Conservation (phyloP, 2,888 invertebrate species). For the Cremastinae sp. region DNA sequence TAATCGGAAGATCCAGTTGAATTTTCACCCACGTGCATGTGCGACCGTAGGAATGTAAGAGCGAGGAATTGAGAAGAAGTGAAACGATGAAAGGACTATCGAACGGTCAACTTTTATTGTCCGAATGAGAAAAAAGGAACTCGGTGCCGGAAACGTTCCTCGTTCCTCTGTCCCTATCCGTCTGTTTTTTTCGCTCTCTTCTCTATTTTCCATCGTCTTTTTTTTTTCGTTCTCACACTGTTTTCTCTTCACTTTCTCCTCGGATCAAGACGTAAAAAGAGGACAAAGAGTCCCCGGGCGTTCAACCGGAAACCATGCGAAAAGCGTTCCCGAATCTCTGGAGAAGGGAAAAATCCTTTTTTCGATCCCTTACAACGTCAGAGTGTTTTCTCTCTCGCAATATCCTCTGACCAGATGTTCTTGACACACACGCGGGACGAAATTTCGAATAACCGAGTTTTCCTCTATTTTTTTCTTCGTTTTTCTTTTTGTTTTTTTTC, state of each 20-base stretch:
- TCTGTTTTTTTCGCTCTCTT: background rate
- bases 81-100: too few relatives aligned
- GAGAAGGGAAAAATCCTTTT: conserved; percentile 5
- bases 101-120: too few relatives aligned
- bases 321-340: background rate
- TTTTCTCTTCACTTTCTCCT: background rate
- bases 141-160: conserved; percentile 4
- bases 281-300: conserved; percentile 35
- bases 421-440: background rate
- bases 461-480: too few relatives aligned
- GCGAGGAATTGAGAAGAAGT: too few relatives aligned
- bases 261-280: conserved; percentile 2
- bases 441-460: conserved; percentile 7
- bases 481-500: too few relatives aligned
- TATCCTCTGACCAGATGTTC: conserved; percentile 29
- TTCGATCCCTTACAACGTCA: conserved; percentile 7
- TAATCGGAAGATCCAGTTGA: too few relatives aligned
- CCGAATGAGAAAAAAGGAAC: conserved; percentile 4
- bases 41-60: too few relatives aligned
- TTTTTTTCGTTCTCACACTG: background rate
- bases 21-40: too few relatives aligned
- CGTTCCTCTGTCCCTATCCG: background rate
- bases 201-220: background rate
- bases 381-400: conserved; percentile 1
- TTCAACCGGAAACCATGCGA: conserved; percentile 38